phyloP scores from a whole-genome alignment of 2,888 invertebrate species.

The Parnassius smintheus region DNA sequence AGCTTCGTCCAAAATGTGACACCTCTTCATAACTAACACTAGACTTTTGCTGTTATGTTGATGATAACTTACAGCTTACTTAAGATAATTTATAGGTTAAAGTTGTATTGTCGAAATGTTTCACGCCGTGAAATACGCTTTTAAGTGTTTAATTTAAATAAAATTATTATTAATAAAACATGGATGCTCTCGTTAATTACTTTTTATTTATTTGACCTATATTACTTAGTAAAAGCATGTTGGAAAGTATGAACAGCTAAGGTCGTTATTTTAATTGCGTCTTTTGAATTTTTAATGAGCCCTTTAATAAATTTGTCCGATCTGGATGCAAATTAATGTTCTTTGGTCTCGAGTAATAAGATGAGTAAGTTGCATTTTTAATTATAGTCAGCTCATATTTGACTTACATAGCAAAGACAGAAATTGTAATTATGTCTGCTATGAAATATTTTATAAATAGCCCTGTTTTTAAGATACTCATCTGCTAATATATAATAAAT shows the following conservation, averaged over 20 bases:
- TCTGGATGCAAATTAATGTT: slow-evolving; percentile 17
- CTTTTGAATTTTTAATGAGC: slow-evolving; percentile 22
- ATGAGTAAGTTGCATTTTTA: slow-evolving; percentile 15
- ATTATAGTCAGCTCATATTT: not conserved
- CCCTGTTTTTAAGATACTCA: too few species aligned
- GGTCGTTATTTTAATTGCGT: slow-evolving; percentile 24
- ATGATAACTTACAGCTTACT: too few species aligned
- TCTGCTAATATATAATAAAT: too few species aligned
- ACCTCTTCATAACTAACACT: too few species aligned
- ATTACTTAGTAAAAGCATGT: slow-evolving; percentile 4
- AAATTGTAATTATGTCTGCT: too few species aligned
- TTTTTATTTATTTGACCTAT: slow-evolving; percentile 11
- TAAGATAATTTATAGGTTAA: too few species aligned
- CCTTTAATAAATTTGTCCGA: slow-evolving; percentile 20
- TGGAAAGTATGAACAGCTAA: slow-evolving; percentile 5
- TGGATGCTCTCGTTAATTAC: not conserved
- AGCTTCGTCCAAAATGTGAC: too few species aligned
- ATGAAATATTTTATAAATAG: too few species aligned
- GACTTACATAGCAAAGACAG: too few species aligned
- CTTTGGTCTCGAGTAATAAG: slow-evolving; percentile 2
- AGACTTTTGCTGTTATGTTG: too few species aligned
- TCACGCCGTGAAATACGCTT: not conserved
- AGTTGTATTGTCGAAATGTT: too few species aligned
- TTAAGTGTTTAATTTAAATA: not conserved
- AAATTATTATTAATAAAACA: not conserved